Percentiles rank a stretch among this genome's conserved stretches.
These are phyloP conservation scores for Bradypodion ventrale DNA, from an alignment of 2,797 vertebrate species.

Conservation along the genomic window DNA sequence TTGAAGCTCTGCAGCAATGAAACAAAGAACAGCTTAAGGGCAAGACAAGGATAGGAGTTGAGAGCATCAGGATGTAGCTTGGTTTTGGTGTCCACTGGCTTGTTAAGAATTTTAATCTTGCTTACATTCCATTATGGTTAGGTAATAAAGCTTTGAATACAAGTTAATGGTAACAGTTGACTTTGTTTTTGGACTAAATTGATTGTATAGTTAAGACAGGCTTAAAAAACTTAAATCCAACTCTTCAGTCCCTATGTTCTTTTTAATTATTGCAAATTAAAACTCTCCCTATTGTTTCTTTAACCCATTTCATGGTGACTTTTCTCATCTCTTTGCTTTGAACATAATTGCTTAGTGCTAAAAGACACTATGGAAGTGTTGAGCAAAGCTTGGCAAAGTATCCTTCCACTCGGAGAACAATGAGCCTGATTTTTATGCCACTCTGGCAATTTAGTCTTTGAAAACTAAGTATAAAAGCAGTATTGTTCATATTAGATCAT, in stretches of 20 bases:
- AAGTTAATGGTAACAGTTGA: fast-evolving
- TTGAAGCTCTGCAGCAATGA: neutral
- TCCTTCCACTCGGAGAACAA: neutral
- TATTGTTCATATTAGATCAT: too few species aligned
- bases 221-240: neutral
- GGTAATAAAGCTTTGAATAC: neutral
- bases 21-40: neutral
- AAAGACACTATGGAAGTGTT: neutral
- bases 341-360: neutral
- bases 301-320: neutral
- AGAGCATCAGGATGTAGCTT: neutral
- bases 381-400: neutral
- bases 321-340: neutral
- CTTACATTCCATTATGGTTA: neutral
- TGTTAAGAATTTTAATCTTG: constrained; percentile 2
- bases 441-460: neutral
- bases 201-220: constrained; percentile 2
- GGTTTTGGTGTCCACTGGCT: constrained; percentile 3
- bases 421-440: neutral
- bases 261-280: constrained; percentile 1
- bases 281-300: neutral
- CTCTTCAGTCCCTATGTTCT: neutral
- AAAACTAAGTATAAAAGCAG: neutral
- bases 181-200: neutral
- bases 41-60: neutral